Base-by-base conservation (phyloP, 2,113 vertebrate species). In the Coturnix japonica region DNA sequence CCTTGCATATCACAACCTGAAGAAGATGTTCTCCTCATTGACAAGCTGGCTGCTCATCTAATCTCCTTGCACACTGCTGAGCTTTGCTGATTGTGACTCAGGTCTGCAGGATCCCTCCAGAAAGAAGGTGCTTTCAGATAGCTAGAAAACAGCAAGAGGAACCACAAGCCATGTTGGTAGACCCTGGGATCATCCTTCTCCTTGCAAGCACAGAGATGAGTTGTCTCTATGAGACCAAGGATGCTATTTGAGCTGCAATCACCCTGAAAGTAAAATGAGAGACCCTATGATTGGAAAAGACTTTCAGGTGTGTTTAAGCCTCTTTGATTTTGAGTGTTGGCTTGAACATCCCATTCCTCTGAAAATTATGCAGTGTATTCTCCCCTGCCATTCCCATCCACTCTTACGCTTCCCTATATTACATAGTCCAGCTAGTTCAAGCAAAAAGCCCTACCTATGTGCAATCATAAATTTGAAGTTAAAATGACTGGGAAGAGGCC, bases 61-160 rank as follows among this genome's bases (percentile, higher is more conserved):
- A 61, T 6, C 28, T 53, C 22, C 30, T 60, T 0, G 0, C 53
- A 21, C 47, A 15, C 44, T 70, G 30, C n/a, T 77, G 65, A n/a
- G 41, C 11, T 81, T 43, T 87, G 51, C 41, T 74, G 65, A 53
- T n/a, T 81, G 76, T 89, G 26, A 57, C 43, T 53, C 65, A 63
- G 26, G 12, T 74, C 13, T 81, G 30, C 25, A 46, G 15, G 37
- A 64, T 59, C 16, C 31, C 25, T 60, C 26, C 49, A 72, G 54
- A 65, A 88, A 82, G 25, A 37, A n/a, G 51, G 25, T 21, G 15
- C n/a, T 18, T 35, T 54, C 39, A 82, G 33, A 54, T 13, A 7
- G 13, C n/a, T 43, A 88, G 72, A 85, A 90, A 88, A 78, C 2
- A 63, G 9, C 23, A 81, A 51, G 7, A 56, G 39, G 43, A 26